Percentiles rank a stretch among this genome's conserved stretches.
phyloP scores from a whole-genome alignment of 2,888 invertebrate species.

The Aphrophora alni region DNA sequence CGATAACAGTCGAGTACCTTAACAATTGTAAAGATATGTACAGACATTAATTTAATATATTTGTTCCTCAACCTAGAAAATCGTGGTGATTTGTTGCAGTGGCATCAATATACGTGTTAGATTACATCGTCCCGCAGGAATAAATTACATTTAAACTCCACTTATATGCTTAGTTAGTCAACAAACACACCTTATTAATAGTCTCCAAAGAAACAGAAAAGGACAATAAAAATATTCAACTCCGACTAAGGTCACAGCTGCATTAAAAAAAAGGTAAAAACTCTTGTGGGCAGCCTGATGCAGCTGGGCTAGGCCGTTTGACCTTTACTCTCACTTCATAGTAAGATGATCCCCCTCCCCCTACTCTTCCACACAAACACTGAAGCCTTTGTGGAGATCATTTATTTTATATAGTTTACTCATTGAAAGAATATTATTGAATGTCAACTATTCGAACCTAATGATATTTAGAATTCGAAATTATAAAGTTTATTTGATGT shows the following conservation, averaged over 20 bases:
- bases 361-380: neutral
- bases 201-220: neutral
- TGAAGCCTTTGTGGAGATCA: neutral
- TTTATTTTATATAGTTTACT: neutral
- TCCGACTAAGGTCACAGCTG: neutral
- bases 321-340: neutral
- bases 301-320: neutral
- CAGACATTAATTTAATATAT: no score
- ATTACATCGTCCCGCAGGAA: no score
- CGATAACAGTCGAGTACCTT: no score
- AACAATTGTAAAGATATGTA: no score
- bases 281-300: neutral
- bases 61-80: no score
- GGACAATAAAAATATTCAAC: neutral
- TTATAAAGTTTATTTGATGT: no score
- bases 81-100: no score
- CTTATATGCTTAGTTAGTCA: neutral
- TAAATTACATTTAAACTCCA: no score
- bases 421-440: neutral
- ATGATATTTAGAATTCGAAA: no score
- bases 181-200: neutral
- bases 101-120: no score
- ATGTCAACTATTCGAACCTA: no score
- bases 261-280: neutral
- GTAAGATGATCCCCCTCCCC: neutral